Base-by-base conservation (phyloP, 2,888 invertebrate genomes). In the Pheosia gnoma region DNA sequence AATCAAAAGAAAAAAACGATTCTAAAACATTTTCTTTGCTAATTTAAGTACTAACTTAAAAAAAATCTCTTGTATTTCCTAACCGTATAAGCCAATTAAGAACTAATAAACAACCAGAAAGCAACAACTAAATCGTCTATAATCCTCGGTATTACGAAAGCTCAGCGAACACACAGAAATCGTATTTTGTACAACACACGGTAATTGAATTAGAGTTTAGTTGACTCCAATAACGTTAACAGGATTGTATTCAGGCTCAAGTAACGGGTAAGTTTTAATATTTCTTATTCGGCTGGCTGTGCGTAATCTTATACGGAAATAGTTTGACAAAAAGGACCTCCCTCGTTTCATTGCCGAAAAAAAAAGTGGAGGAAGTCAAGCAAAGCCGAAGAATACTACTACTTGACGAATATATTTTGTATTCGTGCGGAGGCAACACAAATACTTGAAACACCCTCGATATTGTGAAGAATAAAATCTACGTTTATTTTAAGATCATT, bases 171-270 rank as follows among this genome's bases (percentile, higher is more conserved):
- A 74, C 25, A 78, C 67, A 77, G 74, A 74, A 73, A 77, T 71
- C 68, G 68, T 75, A 72, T 78, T 79, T 78, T 80, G 81, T 78
- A 75, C 70, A 66, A 54, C 66, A 80, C 74, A 72, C 77, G 80
- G 72, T 89, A 89, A 90, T 90, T 89, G 77, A 87, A 89, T 90
- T 89, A 89, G 82, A 80, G 83, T 83, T 83, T 80, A 82, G 82
- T 75, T 83, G 88, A 81, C 86, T 87, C 82, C 85, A 84, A 88
- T 89, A 85, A 78, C 78, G 74, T 74, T 88, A 88, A 88, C 84
- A 80, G 87, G 88, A 88, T 88, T 86, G 67, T 63, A 63, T 73
- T 78, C 76, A 74, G 71, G 61, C 62, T 61, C 8, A n/a, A 13
- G 74, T 60, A 66, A 75, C 68, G 70, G 71, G 75, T 67, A 72